These are phyloP conservation scores for Drosophila mulleri DNA, from an alignment of 2,888 invertebrate species.

Conservation along the genomic window DNA sequence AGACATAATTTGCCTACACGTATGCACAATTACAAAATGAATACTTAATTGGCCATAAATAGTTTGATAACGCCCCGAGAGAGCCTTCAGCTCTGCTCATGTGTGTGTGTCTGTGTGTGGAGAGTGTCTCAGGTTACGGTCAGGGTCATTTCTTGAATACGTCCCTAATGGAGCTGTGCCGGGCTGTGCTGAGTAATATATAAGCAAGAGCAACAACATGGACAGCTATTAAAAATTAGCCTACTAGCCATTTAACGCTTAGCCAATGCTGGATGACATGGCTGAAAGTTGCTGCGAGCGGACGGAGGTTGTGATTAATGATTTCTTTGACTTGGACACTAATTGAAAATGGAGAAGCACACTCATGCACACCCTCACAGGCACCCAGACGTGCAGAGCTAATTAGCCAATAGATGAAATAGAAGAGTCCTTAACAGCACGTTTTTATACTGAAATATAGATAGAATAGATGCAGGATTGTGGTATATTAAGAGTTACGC, in stretches of 20 bases:
- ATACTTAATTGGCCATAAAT: slow-evolving; percentile 74
- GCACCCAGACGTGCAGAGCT: slow-evolving; percentile 8
- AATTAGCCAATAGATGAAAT: slow-evolving; percentile 33
- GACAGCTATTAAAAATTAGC: slow-evolving; percentile 55
- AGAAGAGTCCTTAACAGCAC: no score
- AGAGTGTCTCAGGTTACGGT: slow-evolving; percentile 61
- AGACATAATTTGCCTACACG: slow-evolving; percentile 64
- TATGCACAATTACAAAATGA: slow-evolving; percentile 70
- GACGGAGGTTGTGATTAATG: slow-evolving; percentile 64
- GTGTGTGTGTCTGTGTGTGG: not conserved
- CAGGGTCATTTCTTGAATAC: slow-evolving; percentile 35
- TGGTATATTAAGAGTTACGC: no score
- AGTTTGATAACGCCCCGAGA: slow-evolving; percentile 63
- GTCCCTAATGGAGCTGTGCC: slow-evolving; percentile 39
- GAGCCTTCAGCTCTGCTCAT: slow-evolving; percentile 8
- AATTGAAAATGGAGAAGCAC: slow-evolving; percentile 62
- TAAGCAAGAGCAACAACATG: slow-evolving; percentile 9
- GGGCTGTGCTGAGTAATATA: not conserved
- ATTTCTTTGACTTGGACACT: slow-evolving; percentile 66
- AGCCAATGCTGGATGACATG: slow-evolving; percentile 62
- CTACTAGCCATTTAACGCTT: slow-evolving; percentile 47
- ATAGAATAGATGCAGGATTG: not conserved
- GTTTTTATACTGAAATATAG: not conserved
- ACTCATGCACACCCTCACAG: not conserved
- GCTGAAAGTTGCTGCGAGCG: slow-evolving; percentile 48